Percentiles rank a stretch among this genome's conserved stretches.
phyloP scores from a whole-genome alignment of 2,888 invertebrate species.

The Drosophila prostipennis region DNA sequence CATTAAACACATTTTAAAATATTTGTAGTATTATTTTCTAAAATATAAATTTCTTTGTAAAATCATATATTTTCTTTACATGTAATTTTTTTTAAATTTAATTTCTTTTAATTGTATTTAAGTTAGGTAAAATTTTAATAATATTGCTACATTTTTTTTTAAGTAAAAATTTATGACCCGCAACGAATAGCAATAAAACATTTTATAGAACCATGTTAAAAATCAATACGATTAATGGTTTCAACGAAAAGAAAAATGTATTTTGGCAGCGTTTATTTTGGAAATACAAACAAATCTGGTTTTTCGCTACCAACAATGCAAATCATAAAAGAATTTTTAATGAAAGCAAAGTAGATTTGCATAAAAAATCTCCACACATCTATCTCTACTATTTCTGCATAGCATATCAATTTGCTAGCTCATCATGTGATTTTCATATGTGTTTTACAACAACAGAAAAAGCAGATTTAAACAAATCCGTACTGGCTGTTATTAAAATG shows the following conservation, averaged over 20 bases:
- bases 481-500: conserved; percentile 25
- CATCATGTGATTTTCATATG: conserved; percentile 3
- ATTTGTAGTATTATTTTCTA: no score
- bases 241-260: neutral
- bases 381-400: neutral
- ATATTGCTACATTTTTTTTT: no score
- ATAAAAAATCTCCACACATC: conserved; percentile 12
- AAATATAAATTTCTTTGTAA: no score
- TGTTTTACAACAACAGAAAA: conserved; percentile 23
- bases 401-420: neutral
- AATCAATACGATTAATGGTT: neutral
- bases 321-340: neutral
- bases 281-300: conserved; percentile 1
- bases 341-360: neutral
- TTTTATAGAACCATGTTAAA: neutral
- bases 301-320: neutral
- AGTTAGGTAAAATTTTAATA: no score
- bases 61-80: no score
- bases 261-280: neutral
- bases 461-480: conserved; percentile 8
- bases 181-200: neutral
- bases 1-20: no score
- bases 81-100: no score
- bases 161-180: neutral
- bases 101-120: no score